Conservation (phyloP, 1,140 invertebrate genomes). For the Drosophila eugracilis region DNA sequence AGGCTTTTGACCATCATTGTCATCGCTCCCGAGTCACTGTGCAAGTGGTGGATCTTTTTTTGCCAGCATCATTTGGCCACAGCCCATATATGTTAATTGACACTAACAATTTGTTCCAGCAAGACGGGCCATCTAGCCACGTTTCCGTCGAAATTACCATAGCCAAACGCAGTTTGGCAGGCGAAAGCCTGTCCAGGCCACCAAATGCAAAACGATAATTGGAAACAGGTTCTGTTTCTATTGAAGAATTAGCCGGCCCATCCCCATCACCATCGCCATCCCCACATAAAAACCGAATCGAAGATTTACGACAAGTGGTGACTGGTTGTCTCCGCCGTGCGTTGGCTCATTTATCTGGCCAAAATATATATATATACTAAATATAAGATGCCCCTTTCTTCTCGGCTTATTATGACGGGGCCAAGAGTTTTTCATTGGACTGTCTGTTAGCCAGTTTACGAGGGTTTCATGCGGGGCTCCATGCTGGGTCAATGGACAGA, state of each 20-base stretch:
- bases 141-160: slow-evolving; percentile 53
- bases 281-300: slow-evolving; percentile 31
- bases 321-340: slow-evolving; percentile 75
- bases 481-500: slow-evolving; percentile 76
- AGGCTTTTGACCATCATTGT: slow-evolving; percentile 7
- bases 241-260: slow-evolving; percentile 53
- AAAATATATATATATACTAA: slow-evolving; percentile 1
- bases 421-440: slow-evolving; percentile 18
- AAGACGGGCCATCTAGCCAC: slow-evolving; percentile 31
- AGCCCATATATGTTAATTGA: slow-evolving; percentile 74
- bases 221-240: slow-evolving; percentile 74
- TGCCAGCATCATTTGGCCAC: slow-evolving; percentile 47
- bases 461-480: slow-evolving; percentile 50
- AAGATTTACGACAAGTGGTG: slow-evolving; percentile 76
- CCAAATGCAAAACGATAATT: slow-evolving; percentile 72
- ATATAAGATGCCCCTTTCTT: slow-evolving; percentile 51
- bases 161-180: slow-evolving; percentile 30
- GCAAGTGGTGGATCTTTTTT: slow-evolving; percentile 24
- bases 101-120: slow-evolving; percentile 68
- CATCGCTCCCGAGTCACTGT: slow-evolving; percentile 44
- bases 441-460: slow-evolving; percentile 43
- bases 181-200: slow-evolving; percentile 56
- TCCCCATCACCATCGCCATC: slow-evolving; percentile 1
- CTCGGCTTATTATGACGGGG: slow-evolving; percentile 2
- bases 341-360: slow-evolving; percentile 73